phyloP scores from a whole-genome alignment of 2,888 invertebrate genomes.

The Netelia melanura region DNA sequence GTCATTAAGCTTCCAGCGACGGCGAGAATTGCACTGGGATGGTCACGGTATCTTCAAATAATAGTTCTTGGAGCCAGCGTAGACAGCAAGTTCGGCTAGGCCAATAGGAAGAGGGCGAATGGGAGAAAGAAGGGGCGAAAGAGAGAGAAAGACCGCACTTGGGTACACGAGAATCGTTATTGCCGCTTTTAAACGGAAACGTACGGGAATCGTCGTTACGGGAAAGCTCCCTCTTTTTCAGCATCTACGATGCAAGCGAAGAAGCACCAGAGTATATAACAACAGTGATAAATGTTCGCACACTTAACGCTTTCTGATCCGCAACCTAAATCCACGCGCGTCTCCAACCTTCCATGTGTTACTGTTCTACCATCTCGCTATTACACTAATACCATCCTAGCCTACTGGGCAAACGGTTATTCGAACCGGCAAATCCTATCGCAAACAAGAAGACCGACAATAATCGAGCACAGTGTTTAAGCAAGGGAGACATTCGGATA shows the following conservation, averaged over 20 bases:
- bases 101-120: background rate
- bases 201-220: slow-evolving; percentile 43
- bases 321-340: background rate
- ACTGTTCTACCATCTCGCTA: background rate
- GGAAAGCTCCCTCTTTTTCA: slow-evolving; percentile 17
- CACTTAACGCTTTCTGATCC: slow-evolving; percentile 62
- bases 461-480: slow-evolving; percentile 27
- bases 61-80: slow-evolving; percentile 42
- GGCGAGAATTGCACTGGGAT: slow-evolving; percentile 44
- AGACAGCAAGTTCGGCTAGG: slow-evolving; percentile 18
- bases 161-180: slow-evolving; percentile 53
- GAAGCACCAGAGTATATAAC: slow-evolving; percentile 22
- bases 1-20: slow-evolving; percentile 63
- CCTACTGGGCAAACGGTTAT: slow-evolving; percentile 17
- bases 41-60: slow-evolving; percentile 55
- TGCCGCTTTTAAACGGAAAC: slow-evolving; percentile 53
- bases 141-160: slow-evolving; percentile 9
- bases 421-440: slow-evolving; percentile 32
- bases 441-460: slow-evolving; percentile 40
- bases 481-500: too few species aligned
- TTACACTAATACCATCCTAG: background rate
- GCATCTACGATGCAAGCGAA: background rate
- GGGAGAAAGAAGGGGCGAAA: background rate
- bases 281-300: slow-evolving; percentile 59
- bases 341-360: background rate